Percentiles rank a stretch among this genome's conserved stretches.
Evolutionary conservation across 2,888 invertebrate species (phyloP).

Genomic region (Eristalis arbustorum): DNA sequence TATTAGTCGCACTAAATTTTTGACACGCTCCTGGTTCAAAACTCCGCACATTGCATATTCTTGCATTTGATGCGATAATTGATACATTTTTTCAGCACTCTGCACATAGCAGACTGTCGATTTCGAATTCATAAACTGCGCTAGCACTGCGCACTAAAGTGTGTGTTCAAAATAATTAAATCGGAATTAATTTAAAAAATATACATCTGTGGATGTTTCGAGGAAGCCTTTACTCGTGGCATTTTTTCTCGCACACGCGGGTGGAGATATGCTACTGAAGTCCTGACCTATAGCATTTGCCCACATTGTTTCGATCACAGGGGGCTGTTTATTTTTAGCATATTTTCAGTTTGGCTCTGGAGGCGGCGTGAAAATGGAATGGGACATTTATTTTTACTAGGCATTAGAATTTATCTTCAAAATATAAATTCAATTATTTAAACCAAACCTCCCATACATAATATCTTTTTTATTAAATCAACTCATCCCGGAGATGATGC

Average conservation of each 20-base stretch:
- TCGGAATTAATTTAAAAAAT: not conserved
- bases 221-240: not conserved
- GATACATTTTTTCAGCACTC: conserved; percentile 8
- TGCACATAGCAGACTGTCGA: not conserved
- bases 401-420: not conserved
- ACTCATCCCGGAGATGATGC: too few relatives aligned
- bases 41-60: not conserved
- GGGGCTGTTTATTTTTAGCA: too few relatives aligned
- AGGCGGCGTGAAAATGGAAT: too few relatives aligned
- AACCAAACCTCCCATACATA: too few relatives aligned
- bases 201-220: not conserved
- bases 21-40: conserved; percentile 13
- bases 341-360: too few relatives aligned
- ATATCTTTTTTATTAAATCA: too few relatives aligned
- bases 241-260: not conserved
- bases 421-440: not conserved
- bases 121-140: not conserved
- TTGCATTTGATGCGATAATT: conserved; percentile 24
- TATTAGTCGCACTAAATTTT: conserved; percentile 31
- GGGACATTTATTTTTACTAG: not conserved
- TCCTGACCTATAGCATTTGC: not conserved
- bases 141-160: not conserved
- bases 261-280: not conserved
- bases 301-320: too few relatives aligned
- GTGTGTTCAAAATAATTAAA: not conserved